These are phyloP conservation scores for Nyctibius grandis DNA, from an alignment of 2,797 vertebrate species.

Conservation along the genomic window DNA sequence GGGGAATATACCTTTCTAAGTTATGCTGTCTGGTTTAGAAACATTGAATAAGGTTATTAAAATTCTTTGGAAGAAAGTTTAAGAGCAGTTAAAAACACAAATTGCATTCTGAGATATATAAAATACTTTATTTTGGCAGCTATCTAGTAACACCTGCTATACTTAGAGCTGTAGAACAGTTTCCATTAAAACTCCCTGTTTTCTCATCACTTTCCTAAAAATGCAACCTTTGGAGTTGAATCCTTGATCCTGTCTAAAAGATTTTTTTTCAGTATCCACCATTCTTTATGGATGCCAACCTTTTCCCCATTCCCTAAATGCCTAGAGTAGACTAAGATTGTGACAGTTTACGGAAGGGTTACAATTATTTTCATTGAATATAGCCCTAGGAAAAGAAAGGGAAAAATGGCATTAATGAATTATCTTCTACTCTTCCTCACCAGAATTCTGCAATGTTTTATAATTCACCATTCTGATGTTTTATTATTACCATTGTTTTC, in stretches of 20 bases:
- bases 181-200: background rate
- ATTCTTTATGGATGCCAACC: background rate
- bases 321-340: background rate
- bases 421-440: background rate
- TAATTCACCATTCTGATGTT: background rate
- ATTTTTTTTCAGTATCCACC: background rate
- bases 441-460: background rate
- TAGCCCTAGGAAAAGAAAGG: background rate
- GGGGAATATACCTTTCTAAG: background rate
- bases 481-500: background rate
- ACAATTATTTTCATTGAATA: background rate
- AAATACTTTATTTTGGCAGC: conserved; percentile 14
- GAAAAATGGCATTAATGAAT: background rate
- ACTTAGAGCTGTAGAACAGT: background rate
- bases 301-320: background rate
- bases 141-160: background rate
- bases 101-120: background rate
- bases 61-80: background rate
- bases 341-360: background rate
- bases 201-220: background rate
- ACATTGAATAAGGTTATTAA: background rate
- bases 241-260: background rate
- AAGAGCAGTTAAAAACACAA: background rate
- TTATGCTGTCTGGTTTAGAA: background rate
- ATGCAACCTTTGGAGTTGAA: background rate